phyloP scores from a whole-genome alignment of 2,888 invertebrate genomes.

The Ptychoptera contaminata region DNA sequence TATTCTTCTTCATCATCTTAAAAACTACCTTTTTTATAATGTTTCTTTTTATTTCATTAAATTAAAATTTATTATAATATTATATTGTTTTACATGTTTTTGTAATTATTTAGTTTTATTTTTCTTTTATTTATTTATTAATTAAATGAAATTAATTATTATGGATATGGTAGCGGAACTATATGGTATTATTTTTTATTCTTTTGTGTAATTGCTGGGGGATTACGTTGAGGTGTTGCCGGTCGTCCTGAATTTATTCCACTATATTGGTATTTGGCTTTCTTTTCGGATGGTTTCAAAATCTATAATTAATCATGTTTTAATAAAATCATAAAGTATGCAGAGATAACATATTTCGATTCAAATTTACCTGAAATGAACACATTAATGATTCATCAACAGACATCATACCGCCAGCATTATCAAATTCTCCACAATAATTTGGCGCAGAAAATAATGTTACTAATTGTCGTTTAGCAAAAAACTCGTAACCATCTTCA shows the following conservation, averaged over 20 bases:
- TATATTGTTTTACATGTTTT: too few species aligned
- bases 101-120: too few species aligned
- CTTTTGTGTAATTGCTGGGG: slow-evolving; percentile 33
- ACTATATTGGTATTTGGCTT: slow-evolving; percentile 96
- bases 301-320: slow-evolving; percentile 46
- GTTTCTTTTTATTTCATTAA: too few species aligned
- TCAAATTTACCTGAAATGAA: slow-evolving; percentile 77
- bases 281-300: slow-evolving; percentile 98
- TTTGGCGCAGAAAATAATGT: slow-evolving; percentile 98
- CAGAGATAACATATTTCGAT: slow-evolving; percentile 5
- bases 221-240: slow-evolving; percentile 69
- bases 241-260: slow-evolving; percentile 76
- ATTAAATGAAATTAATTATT: background rate
- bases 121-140: too few species aligned
- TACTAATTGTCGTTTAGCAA: slow-evolving; percentile 94
- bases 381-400: slow-evolving; percentile 99
- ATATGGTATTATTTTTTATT: slow-evolving; percentile 33
- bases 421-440: slow-evolving; percentile 96
- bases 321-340: background rate
- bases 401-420: slow-evolving; percentile 99
- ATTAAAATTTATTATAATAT: too few species aligned
- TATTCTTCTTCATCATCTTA: too few species aligned
- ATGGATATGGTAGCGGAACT: slow-evolving; percentile 13
- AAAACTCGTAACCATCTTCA: slow-evolving; percentile 98
- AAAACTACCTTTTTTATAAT: too few species aligned